phyloP scores from a whole-genome alignment of 2,113 vertebrate species.

The Halcyon senegalensis region DNA sequence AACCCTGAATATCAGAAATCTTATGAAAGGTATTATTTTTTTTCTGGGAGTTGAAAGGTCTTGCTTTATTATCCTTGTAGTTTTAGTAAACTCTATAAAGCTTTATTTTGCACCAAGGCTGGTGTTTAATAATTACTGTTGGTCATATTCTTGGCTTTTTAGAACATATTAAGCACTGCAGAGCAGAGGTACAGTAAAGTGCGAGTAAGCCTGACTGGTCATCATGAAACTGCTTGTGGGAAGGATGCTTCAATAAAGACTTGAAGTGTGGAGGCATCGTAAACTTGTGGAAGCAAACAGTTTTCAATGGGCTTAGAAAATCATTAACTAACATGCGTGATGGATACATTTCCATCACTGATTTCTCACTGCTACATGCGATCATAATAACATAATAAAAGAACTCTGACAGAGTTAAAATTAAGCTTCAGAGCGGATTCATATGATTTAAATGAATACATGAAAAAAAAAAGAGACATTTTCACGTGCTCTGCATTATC shows the following conservation, averaged over 20 bases:
- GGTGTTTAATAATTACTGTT: neutral
- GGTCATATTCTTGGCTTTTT: neutral
- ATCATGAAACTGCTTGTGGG: neutral
- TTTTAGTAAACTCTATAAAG: conserved; percentile 12
- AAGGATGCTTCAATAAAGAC: neutral
- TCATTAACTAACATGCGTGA: neutral
- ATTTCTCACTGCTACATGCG: neutral
- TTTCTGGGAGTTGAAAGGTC: neutral
- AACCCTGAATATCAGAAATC: conserved; percentile 33
- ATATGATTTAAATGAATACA: neutral
- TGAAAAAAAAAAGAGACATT: neutral
- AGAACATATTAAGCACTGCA: neutral
- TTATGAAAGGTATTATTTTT: conserved; percentile 13
- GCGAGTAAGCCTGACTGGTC: neutral
- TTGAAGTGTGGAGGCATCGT: neutral
- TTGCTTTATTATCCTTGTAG: conserved; percentile 10
- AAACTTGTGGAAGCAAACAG: neutral
- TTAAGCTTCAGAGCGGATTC: neutral
- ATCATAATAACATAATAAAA: neutral
- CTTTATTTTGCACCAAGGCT: neutral
- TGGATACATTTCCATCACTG: neutral
- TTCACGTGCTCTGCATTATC: neutral
- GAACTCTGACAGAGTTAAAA: neutral
- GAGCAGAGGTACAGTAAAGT: neutral
- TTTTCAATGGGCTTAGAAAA: neutral